A percentile compares a stretch with the other conserved stretches of the same genome.
Evolutionary conservation across 2,113 vertebrate genomes (phyloP).

Genomic region (Leiothrix lutea): DNA sequence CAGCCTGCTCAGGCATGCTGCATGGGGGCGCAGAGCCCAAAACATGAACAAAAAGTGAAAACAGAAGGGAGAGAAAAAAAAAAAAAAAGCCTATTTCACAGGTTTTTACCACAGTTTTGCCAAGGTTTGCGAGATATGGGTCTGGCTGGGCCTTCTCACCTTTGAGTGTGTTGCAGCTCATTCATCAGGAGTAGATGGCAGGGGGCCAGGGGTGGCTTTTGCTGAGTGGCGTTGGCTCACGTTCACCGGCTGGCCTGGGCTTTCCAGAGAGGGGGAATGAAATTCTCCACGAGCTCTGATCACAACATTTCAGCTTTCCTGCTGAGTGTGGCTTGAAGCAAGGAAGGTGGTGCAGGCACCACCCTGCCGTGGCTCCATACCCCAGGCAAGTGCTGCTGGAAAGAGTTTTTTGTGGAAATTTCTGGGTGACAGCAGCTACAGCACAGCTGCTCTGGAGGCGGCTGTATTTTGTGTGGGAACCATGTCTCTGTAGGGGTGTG

Average conservation of each 20-base stretch:
- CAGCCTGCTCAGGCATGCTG: rapidly evolving
- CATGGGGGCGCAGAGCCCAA: background rate
- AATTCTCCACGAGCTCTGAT: background rate
- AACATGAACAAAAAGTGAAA: background rate
- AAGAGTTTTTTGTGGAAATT: background rate
- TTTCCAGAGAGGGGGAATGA: background rate
- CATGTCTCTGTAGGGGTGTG: background rate
- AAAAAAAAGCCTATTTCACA: background rate
- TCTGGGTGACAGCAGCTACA: background rate
- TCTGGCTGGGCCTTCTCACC: slow-evolving; percentile 21
- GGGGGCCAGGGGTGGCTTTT: background rate
- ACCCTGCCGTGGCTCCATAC: background rate
- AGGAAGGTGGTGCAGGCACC: background rate
- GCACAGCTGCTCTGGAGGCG: background rate
- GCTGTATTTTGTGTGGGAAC: background rate
- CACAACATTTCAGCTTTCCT: background rate
- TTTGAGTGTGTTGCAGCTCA: slow-evolving; percentile 13
- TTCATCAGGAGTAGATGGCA: background rate
- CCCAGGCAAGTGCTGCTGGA: background rate
- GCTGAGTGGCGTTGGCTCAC: background rate
- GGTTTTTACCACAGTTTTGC: background rate
- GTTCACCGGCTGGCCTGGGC: rapidly evolving
- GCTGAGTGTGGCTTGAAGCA: slow-evolving; percentile 1
- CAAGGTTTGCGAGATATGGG: rapidly evolving
- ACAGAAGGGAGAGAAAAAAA: rapidly evolving